Conservation (phyloP, 2,113 vertebrate genomes). For the Passerina amoena region DNA sequence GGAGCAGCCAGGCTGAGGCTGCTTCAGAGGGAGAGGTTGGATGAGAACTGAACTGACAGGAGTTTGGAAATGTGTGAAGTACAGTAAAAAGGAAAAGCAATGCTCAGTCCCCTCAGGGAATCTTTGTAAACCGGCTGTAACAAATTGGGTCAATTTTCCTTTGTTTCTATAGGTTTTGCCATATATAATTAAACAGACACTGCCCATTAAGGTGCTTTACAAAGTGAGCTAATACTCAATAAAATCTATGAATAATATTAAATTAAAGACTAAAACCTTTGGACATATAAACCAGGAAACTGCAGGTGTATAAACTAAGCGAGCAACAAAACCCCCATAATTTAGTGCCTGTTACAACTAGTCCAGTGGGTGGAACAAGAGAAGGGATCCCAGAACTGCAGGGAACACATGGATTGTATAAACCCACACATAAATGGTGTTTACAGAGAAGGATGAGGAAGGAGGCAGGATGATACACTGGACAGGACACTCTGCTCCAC, state of each 20-base stretch:
- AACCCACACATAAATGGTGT: not conserved
- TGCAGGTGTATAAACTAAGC: conserved; percentile 17
- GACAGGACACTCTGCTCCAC: not conserved
- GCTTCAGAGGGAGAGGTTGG: not conserved
- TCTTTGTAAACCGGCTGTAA: not conserved
- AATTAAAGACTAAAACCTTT: conserved; percentile 22
- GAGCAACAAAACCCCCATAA: not conserved
- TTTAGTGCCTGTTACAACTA: not conserved
- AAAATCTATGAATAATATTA: conserved; percentile 35
- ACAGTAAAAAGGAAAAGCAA: not conserved
- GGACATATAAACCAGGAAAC: conserved; percentile 24
- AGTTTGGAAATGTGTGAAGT: not conserved
- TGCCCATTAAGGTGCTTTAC: not conserved
- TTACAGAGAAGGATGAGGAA: not conserved
- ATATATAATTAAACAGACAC: conserved; percentile 7
- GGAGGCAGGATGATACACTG: not conserved
- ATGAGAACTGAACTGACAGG: not conserved
- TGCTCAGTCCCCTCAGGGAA: not conserved
- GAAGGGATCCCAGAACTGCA: not conserved
- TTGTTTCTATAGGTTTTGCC: conserved; percentile 22
- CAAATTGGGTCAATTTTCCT: conserved; percentile 12
- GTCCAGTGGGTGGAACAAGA: not conserved
- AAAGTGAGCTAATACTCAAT: not conserved
- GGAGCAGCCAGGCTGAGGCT: not conserved
- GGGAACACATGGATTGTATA: not conserved